A percentile compares a stretch with the other conserved stretches of the same genome.
phyloP scores from a whole-genome alignment of 2,888 invertebrate genomes.

The Lottia gigantea region DNA sequence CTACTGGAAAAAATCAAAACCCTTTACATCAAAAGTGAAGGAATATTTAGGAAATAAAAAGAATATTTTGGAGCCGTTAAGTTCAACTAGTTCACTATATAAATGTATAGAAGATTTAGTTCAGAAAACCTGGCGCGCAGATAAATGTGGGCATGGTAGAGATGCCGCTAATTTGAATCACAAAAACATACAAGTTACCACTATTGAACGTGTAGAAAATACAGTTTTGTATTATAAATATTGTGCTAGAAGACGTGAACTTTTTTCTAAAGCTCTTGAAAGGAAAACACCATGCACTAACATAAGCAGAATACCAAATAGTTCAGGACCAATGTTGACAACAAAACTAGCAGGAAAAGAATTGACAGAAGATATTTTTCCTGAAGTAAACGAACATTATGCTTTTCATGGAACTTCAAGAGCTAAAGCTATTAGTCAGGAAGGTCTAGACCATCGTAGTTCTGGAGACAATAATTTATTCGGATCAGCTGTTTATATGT shows the following conservation, averaged over 20 bases:
- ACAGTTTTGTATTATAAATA: conserved; percentile 41
- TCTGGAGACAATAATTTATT: conserved; percentile 40
- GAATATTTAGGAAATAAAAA: background rate
- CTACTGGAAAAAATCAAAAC: conserved; percentile 33
- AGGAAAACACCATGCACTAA: conserved; percentile 17
- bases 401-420: conserved; percentile 51
- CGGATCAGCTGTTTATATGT: conserved; percentile 49
- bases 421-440: conserved; percentile 35
- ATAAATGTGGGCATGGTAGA: conserved; percentile 39
- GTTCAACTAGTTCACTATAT: conserved; percentile 20
- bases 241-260: conserved; percentile 24
- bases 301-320: conserved; percentile 21
- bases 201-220: conserved; percentile 49
- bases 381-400: conserved; percentile 47
- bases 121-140: conserved; percentile 32
- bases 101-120: conserved; percentile 36
- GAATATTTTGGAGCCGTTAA: background rate
- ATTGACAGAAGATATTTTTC: conserved; percentile 26
- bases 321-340: conserved; percentile 19
- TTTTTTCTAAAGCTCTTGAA: conserved; percentile 30
- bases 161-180: conserved; percentile 41
- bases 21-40: background rate
- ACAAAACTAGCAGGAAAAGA: conserved; percentile 14
- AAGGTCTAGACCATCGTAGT: conserved; percentile 42
- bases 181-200: conserved; percentile 30